Evolutionary conservation across 2,888 invertebrate species (phyloP), one percentile per base, ranked within the genome.

Genomic region (Xylophagus ater): DNA sequence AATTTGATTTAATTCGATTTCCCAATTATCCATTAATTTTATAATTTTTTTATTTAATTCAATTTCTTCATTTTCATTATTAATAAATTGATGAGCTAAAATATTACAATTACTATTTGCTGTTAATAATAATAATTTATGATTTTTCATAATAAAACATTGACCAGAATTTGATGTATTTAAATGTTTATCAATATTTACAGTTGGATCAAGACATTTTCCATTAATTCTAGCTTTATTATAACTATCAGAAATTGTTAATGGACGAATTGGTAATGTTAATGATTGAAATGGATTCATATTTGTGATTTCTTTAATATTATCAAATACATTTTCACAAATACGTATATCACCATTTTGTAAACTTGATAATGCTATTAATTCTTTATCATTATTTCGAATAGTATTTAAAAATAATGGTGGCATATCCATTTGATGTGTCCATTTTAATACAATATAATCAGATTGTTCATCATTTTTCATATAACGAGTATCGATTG

Each of bases 91-190:
- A 20, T 45, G 45, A 3, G 34, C 12, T 17, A 42, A 57, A 1
- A 62, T 35, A 31, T 62, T 62, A 1, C 63, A 62, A 24, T 54
- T 43, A 4, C 60, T 59, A 29, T 51, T 60, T n/a, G 54, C 45
- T 1, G 50, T 54, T 2, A 62, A 25, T 1, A 61, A 42, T 5
- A 51, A 45, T 1, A 53, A 48, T 19, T 49, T 48, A 1, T 50
- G 41, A 1, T 42, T 34, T 18, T 51, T 44, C 15, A 51, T 33
- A 6, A 49, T 47, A 40, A 60, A 57, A 3, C 47, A 45, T 3
- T 61, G 35, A 0, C 62, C 63, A 0, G 60, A 59, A 0, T 40
- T 52, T 40, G 56, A 57, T 32, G 51, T 43, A 4, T 50, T 46
- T 7, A 60, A 41, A n/a, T 63, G 56, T 9, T 53, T 35, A 1